Conservation (phyloP, 1,140 invertebrate genomes). For the Varroa destructor region DNA sequence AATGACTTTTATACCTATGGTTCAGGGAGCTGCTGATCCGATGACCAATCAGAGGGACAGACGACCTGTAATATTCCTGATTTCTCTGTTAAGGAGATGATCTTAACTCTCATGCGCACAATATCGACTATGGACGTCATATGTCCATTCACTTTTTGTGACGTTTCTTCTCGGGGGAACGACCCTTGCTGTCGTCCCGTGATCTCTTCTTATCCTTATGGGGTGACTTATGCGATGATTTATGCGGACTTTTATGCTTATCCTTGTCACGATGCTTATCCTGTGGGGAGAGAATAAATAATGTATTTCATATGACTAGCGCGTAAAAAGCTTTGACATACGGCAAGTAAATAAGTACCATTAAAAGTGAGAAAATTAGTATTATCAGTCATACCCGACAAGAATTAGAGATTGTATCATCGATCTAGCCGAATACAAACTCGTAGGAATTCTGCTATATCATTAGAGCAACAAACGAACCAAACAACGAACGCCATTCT, state of each 20-base stretch:
- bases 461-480: background rate
- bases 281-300: background rate
- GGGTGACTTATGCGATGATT: conserved; percentile 23
- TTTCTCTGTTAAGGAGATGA: no score
- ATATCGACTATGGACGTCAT: background rate
- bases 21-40: no score
- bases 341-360: background rate
- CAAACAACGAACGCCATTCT: background rate
- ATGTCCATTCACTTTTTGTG: conserved; percentile 3
- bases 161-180: conserved; percentile 1
- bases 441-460: background rate
- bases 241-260: conserved; percentile 12
- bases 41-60: no score
- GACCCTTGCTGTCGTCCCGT: conserved; percentile 23
- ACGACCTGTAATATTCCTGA: no score
- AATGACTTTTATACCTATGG: no score
- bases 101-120: no score
- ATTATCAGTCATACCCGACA: background rate
- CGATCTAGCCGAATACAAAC: background rate
- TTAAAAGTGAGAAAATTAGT: no score
- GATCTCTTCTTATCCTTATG: background rate
- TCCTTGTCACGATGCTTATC: conserved; percentile 11
- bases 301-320: background rate
- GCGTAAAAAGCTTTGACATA: background rate
- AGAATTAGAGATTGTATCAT: background rate